A percentile compares a stretch with the other conserved stretches of the same genome.
Evolutionary conservation across 2,113 vertebrate species (phyloP).

Genomic region (Plectropomus leopardus): DNA sequence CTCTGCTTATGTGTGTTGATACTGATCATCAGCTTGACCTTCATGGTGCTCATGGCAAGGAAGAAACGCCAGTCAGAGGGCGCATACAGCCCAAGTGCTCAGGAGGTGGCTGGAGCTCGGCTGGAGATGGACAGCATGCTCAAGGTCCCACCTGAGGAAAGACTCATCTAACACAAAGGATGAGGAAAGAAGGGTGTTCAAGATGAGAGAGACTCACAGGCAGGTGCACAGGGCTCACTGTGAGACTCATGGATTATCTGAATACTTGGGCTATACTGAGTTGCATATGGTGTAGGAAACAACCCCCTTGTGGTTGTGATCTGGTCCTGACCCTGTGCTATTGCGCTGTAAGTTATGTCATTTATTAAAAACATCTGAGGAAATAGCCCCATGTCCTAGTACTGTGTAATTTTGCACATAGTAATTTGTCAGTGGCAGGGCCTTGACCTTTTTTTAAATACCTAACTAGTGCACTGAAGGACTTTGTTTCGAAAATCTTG

Average conservation of each 20-base stretch:
- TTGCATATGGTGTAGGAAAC: neutral
- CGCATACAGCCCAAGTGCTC: conserved; percentile 94
- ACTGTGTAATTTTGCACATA: neutral
- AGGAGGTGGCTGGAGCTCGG: conserved; percentile 95
- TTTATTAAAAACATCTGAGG: neutral
- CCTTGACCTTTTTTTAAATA: neutral
- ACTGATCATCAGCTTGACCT: conserved; percentile 86
- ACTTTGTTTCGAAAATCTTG: neutral
- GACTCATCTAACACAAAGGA: conserved; percentile 86
- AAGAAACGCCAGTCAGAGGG: conserved; percentile 96
- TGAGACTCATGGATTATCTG: neutral
- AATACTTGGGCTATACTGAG: neutral
- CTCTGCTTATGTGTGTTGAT: conserved; percentile 90
- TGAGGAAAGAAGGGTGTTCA: neutral
- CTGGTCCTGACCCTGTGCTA: conserved; percentile 21
- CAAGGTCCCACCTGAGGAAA: conserved; percentile 95
- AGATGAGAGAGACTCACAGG: conserved; percentile 4
- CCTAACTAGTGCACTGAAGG: neutral
- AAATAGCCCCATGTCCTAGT: neutral
- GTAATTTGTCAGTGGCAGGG: conserved; percentile 1
- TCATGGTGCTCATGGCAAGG: conserved; percentile 91
- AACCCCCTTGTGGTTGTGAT: conserved; percentile 31
- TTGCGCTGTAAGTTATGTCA: neutral
- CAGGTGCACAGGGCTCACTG: conserved; percentile 29
- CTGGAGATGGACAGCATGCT: conserved; percentile 98